Base-by-base conservation (phyloP, 2,113 vertebrate species). In the Xenopus borealis region DNA sequence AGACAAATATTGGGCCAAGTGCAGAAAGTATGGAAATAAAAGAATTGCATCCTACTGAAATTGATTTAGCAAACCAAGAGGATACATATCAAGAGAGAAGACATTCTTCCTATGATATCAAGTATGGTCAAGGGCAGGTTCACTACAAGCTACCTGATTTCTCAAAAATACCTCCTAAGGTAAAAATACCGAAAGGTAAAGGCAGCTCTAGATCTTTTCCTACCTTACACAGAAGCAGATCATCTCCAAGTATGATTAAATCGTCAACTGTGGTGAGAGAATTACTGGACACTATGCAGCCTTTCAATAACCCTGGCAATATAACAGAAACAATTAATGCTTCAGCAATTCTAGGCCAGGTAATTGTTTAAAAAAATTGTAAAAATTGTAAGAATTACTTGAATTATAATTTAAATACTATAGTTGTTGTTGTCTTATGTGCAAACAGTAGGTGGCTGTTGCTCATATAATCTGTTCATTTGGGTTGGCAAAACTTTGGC, bases 61-160 rank as follows among this genome's bases (percentile, higher is more conserved):
- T n/a, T 10, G 55, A 62, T 57, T 68, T 70, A 45, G 18, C 78
- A 44, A 64, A 64, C 19, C 46, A 47, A 69, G 10, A 71, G n/a
- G 66, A 78, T 20, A 75, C 80, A 53, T 7, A 53, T 53, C 81
- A 88, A 13, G 78, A 85, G 69, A 88, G 82, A 65, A 81, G 81
- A 20, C 78, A 72, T 77, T 89, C 85, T n/a, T 85, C 82, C 78
- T 76, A 69, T 0, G 71, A 89, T 58, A 78, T 92, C 67, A 93
- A 89, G 77, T 87, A 86, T 0, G 79, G 87, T 40, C 90, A 89
- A 81, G 82, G 85, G 20, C 88, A 93, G 82, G 85, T 91, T 82
- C 88, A 86, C 78, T 91, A 81, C 47, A 87, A 78, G 0, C 81
- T 86, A 20, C 87, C 91, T 11, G 83, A 92, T 80, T 91, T 93